These are phyloP conservation scores for Sphecodes monilicornis DNA, from an alignment of 2,888 invertebrate species.

Conservation along the genomic window DNA sequence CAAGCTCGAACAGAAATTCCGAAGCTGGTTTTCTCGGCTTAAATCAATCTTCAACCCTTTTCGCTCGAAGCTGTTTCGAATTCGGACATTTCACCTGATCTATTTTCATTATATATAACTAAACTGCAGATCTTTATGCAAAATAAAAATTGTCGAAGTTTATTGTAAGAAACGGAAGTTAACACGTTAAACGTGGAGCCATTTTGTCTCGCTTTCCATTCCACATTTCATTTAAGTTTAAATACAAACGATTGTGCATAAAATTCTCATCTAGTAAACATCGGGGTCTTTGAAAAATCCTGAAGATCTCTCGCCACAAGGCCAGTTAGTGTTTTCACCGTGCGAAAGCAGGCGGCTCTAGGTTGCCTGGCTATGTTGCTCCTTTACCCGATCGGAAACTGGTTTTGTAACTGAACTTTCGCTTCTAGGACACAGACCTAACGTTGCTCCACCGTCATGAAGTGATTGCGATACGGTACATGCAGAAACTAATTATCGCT, in stretches of 20 bases:
- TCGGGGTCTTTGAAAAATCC: not conserved
- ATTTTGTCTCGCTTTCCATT: too few species aligned
- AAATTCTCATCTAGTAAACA: not conserved
- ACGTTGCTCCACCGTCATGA: not conserved
- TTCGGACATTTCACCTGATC: not conserved
- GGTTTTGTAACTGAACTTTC: slow-evolving; percentile 52
- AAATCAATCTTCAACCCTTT: not conserved
- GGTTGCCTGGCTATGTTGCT: slow-evolving; percentile 9
- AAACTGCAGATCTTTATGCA: not conserved
- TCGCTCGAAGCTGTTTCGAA: not conserved
- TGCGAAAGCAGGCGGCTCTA: slow-evolving; percentile 19
- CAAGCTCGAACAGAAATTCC: not conserved
- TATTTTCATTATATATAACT: not conserved
- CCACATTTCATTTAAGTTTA: too few species aligned
- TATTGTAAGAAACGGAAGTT: not conserved
- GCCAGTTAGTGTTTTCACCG: not conserved
- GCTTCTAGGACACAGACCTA: slow-evolving; percentile 19
- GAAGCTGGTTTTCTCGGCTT: not conserved
- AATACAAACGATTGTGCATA: too few species aligned
- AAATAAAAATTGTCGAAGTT: not conserved
- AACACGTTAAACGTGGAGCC: too few species aligned
- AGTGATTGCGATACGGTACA: slow-evolving; percentile 8
- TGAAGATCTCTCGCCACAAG: not conserved
- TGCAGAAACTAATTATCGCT: slow-evolving; percentile 6
- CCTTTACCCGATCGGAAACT: slow-evolving; percentile 24